These are phyloP conservation scores for Scaptomyza hsui DNA, from an alignment of 1,140 invertebrate species.

Conservation along the genomic window DNA sequence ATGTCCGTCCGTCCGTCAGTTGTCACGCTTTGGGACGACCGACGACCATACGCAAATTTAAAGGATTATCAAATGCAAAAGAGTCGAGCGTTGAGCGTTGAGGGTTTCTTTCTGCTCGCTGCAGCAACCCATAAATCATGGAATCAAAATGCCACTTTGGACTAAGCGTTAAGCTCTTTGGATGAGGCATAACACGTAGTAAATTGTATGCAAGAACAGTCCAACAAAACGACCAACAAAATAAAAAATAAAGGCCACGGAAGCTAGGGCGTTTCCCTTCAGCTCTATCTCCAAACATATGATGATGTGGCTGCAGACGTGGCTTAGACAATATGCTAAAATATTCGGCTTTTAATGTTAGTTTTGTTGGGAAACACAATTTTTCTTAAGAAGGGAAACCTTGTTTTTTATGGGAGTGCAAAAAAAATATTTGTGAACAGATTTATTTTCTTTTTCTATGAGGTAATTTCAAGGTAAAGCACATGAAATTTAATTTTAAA, in stretches of 20 bases:
- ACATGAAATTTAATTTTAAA: too few species aligned
- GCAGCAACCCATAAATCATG: constrained; percentile 65
- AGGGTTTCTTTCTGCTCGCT: constrained; percentile 26
- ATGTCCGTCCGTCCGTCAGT: constrained; percentile 55
- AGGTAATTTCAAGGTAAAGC: too few species aligned
- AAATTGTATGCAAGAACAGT: constrained; percentile 49
- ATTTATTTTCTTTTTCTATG: too few species aligned
- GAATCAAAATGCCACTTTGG: constrained; percentile 73
- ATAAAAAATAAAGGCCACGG: constrained; percentile 3
- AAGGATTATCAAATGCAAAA: constrained; percentile 75
- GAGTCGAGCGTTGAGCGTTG: constrained; percentile 14
- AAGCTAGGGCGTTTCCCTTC: not conserved
- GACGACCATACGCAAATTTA: constrained; percentile 68
- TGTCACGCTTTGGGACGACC: constrained; percentile 35
- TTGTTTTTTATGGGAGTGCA: too few species aligned
- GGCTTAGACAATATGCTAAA: constrained; percentile 24
- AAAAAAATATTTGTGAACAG: too few species aligned
- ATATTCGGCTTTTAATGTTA: not conserved
- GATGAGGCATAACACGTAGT: constrained; percentile 63
- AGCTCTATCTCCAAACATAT: not conserved
- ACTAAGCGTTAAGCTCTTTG: constrained; percentile 50
- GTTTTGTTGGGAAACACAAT: not conserved
- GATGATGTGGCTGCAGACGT: constrained; percentile 20
- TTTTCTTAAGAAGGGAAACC: too few species aligned
- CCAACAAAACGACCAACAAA: constrained; percentile 4